phyloP scores from a whole-genome alignment of 2,113 vertebrate genomes.

The Siphamia tubifer region DNA sequence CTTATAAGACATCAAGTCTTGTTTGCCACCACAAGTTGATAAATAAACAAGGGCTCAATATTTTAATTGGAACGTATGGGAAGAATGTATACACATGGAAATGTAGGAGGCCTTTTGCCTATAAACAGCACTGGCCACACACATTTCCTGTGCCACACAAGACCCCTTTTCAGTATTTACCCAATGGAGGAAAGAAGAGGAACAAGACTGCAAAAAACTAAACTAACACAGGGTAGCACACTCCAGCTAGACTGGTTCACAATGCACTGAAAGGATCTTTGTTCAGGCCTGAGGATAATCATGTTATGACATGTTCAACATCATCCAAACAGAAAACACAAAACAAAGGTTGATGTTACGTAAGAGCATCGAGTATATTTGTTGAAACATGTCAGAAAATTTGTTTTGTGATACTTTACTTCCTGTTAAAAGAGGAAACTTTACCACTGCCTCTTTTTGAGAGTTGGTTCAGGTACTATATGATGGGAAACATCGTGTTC shows the following conservation, averaged over 20 bases:
- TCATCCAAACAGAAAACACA: conserved; percentile 15
- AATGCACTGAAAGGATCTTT: neutral
- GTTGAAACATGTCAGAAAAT: conserved; percentile 17
- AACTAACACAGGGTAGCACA: neutral
- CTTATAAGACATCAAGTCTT: neutral
- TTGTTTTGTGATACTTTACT: neutral
- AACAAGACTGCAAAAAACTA: neutral
- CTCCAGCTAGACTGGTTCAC: neutral
- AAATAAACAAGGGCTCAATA: neutral
- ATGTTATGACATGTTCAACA: conserved; percentile 26
- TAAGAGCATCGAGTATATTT: neutral
- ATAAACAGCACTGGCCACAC: conserved; percentile 37
- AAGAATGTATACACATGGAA: conserved; percentile 29
- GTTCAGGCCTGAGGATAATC: neutral
- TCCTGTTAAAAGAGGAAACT: neutral
- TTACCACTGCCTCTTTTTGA: neutral
- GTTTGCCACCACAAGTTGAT: neutral
- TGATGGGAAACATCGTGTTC: no score
- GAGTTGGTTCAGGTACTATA: neutral
- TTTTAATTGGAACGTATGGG: conserved; percentile 30
- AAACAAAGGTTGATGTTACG: conserved; percentile 30
- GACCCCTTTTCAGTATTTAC: conserved; percentile 32
- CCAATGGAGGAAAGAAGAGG: neutral
- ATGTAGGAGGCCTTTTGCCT: conserved; percentile 27
- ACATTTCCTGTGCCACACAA: conserved; percentile 36